Conservation (phyloP, 2,113 vertebrate genomes). For the Pipra filicauda region DNA sequence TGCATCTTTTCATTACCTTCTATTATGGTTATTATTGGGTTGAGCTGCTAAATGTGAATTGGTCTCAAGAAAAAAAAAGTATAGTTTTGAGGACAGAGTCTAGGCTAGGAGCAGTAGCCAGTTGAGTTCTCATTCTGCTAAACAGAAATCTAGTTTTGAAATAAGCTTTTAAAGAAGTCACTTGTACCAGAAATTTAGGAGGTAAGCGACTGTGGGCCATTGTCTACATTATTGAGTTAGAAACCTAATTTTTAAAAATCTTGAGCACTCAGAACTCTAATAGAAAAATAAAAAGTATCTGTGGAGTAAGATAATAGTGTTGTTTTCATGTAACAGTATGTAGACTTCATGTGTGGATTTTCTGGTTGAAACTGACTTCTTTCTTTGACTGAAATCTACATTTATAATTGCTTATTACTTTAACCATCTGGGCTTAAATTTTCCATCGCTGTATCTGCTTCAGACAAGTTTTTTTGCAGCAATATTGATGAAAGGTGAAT, state of each 20-base stretch:
- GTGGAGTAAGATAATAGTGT: background rate
- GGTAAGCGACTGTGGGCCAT: background rate
- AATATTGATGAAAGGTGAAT: background rate
- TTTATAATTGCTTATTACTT: background rate
- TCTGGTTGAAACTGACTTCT: background rate
- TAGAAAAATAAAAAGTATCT: background rate
- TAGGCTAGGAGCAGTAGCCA: background rate
- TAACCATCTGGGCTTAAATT: background rate
- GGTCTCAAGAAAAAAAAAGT: background rate
- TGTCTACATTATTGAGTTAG: background rate
- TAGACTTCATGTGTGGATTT: background rate
- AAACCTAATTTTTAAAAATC: background rate
- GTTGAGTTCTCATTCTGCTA: background rate
- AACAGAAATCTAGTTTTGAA: background rate
- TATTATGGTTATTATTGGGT: background rate
- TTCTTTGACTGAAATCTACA: background rate
- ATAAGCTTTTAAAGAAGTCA: background rate
- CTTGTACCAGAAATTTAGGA: background rate
- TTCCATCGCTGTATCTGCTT: background rate
- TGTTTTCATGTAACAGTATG: background rate
- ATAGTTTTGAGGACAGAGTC: background rate
- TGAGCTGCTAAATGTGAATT: background rate
- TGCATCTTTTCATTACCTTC: background rate
- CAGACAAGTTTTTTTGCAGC: background rate
- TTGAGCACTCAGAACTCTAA: background rate